Percentiles rank a stretch among this genome's conserved stretches.
phyloP scores from a whole-genome alignment of 1,140 invertebrate genomes.

The Mya arenaria region DNA sequence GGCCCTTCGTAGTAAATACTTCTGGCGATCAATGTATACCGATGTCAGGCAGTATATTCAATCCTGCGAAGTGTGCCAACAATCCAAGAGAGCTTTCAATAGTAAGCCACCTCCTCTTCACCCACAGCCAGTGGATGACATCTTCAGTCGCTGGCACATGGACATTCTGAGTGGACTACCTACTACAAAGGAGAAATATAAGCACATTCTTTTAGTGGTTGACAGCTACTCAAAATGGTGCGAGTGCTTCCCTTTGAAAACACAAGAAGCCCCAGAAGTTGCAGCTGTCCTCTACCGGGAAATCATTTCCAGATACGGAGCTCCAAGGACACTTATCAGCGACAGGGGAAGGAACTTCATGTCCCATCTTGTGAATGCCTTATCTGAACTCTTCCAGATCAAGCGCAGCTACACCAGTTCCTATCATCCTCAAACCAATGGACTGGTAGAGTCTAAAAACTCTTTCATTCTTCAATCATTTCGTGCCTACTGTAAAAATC shows the following conservation, averaged over 20 bases:
- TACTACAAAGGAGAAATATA: conserved; percentile 44
- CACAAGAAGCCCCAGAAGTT: conserved; percentile 54
- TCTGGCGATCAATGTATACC: too few relatives aligned
- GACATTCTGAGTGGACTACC: conserved; percentile 59
- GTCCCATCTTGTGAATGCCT: conserved; percentile 52
- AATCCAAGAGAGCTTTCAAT: conserved; percentile 19
- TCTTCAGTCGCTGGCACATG: conserved; percentile 54
- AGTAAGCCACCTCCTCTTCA: not conserved
- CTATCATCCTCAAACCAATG: conserved; percentile 55
- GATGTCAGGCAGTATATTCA: conserved; percentile 48
- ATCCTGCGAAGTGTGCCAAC: conserved; percentile 55
- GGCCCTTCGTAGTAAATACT: too few relatives aligned
- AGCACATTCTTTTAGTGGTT: conserved; percentile 61
- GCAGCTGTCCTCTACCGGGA: conserved; percentile 55
- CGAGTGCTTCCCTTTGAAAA: conserved; percentile 49
- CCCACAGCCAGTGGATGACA: conserved; percentile 42
- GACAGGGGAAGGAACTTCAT: conserved; percentile 61
- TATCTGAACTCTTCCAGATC: conserved; percentile 58
- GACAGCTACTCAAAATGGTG: conserved; percentile 59
- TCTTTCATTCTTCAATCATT: conserved; percentile 23
- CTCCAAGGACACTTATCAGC: conserved; percentile 42
- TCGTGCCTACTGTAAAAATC: conserved; percentile 33
- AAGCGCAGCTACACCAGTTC: conserved; percentile 35
- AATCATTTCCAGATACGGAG: conserved; percentile 58
- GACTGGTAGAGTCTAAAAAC: not conserved